These are phyloP conservation scores for Lycocerus yunnanus DNA, from an alignment of 2,888 invertebrate genomes.

Conservation along the genomic window DNA sequence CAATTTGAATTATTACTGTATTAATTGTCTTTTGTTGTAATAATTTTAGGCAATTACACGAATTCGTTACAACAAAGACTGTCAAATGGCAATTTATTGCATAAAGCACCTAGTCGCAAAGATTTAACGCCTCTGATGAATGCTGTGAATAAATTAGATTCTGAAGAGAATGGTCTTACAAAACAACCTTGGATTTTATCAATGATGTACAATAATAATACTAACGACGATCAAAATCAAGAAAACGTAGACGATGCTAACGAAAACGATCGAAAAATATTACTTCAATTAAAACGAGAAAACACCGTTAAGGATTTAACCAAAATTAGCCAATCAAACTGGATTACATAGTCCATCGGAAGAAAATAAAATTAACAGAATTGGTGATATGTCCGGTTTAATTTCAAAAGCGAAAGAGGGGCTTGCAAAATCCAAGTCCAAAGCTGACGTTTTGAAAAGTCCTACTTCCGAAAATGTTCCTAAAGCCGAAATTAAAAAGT, in stretches of 20 bases:
- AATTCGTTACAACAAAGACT: conserved; percentile 64
- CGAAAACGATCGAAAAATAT: conserved; percentile 60
- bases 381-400: conserved; percentile 86
- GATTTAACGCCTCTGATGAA: conserved; percentile 61
- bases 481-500: conserved; percentile 74
- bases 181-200: conserved; percentile 53
- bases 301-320: conserved; percentile 88
- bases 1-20: not conserved
- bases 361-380: conserved; percentile 65
- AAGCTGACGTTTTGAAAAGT: conserved; percentile 75
- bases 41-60: conserved; percentile 60
- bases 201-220: conserved; percentile 40
- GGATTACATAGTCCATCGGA: conserved; percentile 61
- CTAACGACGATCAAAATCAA: conserved; percentile 63
- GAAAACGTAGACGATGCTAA: conserved; percentile 58
- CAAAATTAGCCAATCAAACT: conserved; percentile 77
- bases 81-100: conserved; percentile 63
- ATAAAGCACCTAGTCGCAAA: conserved; percentile 55
- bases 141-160: conserved; percentile 61
- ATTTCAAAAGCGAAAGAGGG: conserved; percentile 94
- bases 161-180: conserved; percentile 54
- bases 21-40: not conserved
- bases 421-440: conserved; percentile 83
- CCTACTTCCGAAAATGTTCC: conserved; percentile 70
- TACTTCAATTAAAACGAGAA: conserved; percentile 76